A percentile compares a stretch with the other conserved stretches of the same genome.
phyloP scores from a whole-genome alignment of 2,797 vertebrate genomes.

The Clarias pachynema region DNA sequence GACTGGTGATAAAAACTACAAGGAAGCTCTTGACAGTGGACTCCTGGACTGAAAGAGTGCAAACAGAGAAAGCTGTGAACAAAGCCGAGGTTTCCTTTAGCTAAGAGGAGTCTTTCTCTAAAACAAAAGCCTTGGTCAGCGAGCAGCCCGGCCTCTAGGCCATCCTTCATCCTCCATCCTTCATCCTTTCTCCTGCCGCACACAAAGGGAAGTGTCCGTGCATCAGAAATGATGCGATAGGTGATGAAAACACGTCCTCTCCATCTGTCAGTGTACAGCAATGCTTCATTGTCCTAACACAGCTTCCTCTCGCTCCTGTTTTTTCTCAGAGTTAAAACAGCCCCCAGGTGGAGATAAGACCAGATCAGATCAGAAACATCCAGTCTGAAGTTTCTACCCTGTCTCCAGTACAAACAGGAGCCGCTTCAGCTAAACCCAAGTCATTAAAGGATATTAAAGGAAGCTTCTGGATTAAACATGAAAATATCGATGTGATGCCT shows the following conservation, averaged over 20 bases:
- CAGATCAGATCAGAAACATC: not conserved
- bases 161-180: not conserved
- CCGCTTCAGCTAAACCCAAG: not conserved
- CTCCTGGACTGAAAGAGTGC: not conserved
- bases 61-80: not conserved
- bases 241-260: not conserved
- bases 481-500: not conserved
- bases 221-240: not conserved
- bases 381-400: not conserved
- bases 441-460: not conserved
- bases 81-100: not conserved
- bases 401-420: not conserved
- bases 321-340: not conserved
- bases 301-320: not conserved
- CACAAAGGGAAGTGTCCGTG: slow-evolving; percentile 4
- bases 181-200: slow-evolving; percentile 45
- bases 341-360: not conserved
- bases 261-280: not conserved
- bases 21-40: not conserved
- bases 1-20: not conserved
- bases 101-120: slow-evolving; percentile 47
- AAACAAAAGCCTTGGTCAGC: slow-evolving; percentile 74
- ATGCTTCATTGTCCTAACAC: not conserved
- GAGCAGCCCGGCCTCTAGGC: slow-evolving; percentile 56
- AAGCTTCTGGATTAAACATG: not conserved